Conservation (phyloP, 64 coral and sea anemone species). For the Catalaphyllia jardinei region DNA sequence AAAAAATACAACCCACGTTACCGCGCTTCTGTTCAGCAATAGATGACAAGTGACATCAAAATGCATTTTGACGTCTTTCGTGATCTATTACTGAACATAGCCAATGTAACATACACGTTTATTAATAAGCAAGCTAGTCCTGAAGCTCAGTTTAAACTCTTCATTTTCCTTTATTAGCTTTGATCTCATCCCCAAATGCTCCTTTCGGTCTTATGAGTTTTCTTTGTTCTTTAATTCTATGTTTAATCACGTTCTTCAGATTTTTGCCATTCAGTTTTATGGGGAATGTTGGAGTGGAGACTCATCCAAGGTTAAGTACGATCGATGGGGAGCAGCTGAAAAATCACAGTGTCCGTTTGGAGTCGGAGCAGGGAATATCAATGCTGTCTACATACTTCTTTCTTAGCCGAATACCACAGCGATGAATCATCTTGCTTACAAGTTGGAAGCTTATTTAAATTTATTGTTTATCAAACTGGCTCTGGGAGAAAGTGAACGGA, state of each 20-base stretch:
- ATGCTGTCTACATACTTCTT: slow-evolving; percentile 59
- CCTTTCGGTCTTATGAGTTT: too few species aligned
- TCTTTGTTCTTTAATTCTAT: neutral
- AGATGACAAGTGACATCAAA: too few species aligned
- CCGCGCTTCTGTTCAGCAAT: too few species aligned
- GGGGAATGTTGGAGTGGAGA: slow-evolving; percentile 83
- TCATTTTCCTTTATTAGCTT: too few species aligned
- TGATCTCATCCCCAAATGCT: too few species aligned
- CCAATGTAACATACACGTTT: too few species aligned
- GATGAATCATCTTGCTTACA: neutral
- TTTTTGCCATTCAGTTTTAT: slow-evolving; percentile 79
- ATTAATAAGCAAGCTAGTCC: too few species aligned
- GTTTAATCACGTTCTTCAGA: slow-evolving; percentile 15
- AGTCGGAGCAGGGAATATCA: slow-evolving; percentile 40
- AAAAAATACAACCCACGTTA: too few species aligned
- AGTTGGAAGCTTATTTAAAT: neutral
- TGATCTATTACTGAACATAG: too few species aligned
- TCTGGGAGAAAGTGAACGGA: too few species aligned
- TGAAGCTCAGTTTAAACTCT: too few species aligned
- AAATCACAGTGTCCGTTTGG: slow-evolving; percentile 55
- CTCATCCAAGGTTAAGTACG: neutral
- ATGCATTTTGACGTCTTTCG: too few species aligned
- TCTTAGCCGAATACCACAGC: neutral
- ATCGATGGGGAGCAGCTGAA: slow-evolving; percentile 30
- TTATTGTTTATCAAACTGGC: neutral